Evolutionary conservation across 2,888 invertebrate species (phyloP), one percentile per base, ranked within the genome.

Genomic region (Drosophila affinis): DNA sequence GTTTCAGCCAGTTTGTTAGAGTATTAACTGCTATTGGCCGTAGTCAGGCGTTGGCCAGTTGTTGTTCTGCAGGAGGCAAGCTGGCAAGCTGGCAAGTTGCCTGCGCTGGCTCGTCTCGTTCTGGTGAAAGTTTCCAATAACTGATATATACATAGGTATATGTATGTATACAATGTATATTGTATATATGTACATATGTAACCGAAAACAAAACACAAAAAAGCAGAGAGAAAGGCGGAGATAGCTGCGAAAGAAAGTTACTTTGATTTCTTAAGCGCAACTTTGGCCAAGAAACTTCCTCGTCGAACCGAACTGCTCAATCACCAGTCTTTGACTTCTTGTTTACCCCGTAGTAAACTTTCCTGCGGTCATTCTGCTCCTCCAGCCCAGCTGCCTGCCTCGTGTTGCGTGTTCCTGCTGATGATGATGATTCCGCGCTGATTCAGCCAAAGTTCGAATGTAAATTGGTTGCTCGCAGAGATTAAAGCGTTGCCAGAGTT

Each of bases 211-310:
- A n/a, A 18, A 47, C 48, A 14, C 48, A 14, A 34, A 1, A 12
- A 5, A 32, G 18, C 39, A 14, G 24, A 14, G 51, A 48, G 34
- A 51, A 48, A 56, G 59, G 61, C 62, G 65, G 62, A 65, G 61
- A 62, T 69, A 60, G 69, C 73, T 46, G 55, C 65, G 74, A 85
- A 83, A 83, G 74, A 85, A 83, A 83, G 77, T 83, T 82, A 76
- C 83, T 83, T 79, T 83, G 88, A 83, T 83, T 83, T 83, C 83
- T 79, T 79, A 70, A 72, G 64, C 71, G 75, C 70, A 85, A 88
- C 83, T 83, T 83, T 82, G 67, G 67, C 75, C 21, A 61, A 72
- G 86, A 83, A 85, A 76, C 60, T 67, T 64, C 68, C 76, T 64
- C 44, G n/a, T n/a, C n/a, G n/a, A n/a, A n/a, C n/a, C n/a, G 61